Evolutionary conservation across 2,797 vertebrate species (phyloP), one percentile per base, ranked within the genome.

Genomic region (Sebastes iracundus): DNA sequence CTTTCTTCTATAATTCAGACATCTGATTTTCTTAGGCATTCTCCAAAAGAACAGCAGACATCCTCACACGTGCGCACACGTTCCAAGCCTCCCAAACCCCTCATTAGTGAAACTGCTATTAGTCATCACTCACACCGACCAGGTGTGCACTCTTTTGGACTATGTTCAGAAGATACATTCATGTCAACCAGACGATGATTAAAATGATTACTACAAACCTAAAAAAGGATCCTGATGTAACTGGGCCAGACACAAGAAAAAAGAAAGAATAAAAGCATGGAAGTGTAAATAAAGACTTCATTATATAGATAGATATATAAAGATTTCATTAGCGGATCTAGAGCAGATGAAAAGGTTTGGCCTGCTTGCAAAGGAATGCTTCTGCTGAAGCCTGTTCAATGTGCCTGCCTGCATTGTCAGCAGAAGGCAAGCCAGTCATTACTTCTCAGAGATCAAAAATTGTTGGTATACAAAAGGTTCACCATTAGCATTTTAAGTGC

Each of bases 401-500:
- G 78, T 22, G 72, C 16, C 52, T n/a, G 69, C 16, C 52, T 52
- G 55, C 62, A 77, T 75, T 87, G 65, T 87, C 66, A 73, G 65
- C 69, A 52, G 79, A 83, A 63, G 55, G 38, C 64, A 65, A 55
- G 67, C 23, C 61, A 69, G 71, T 71, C 72, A 63, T 61, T 81
- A 65, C 72, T 35, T 35, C 32, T 64, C 71, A 55, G 14, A 77
- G 78, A 90, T 90, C 73, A 89, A 87, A 92, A 88, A 85, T 55
- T 35, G 30, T 38, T 52, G 75, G 65, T 27, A 63, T 84, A 88
- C 90, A 93, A 89, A 87, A 63, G 76, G 71, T 75, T 86, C 82
- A 55, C 74, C 76, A 94, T 95, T 93, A 92, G 86, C 92, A 88
- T 89, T 93, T 95, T 93, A 92, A 91, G 87, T 87, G 85, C 80